Base-by-base conservation (phyloP, 1,140 invertebrate species). In the Hylyphantes graminicola region DNA sequence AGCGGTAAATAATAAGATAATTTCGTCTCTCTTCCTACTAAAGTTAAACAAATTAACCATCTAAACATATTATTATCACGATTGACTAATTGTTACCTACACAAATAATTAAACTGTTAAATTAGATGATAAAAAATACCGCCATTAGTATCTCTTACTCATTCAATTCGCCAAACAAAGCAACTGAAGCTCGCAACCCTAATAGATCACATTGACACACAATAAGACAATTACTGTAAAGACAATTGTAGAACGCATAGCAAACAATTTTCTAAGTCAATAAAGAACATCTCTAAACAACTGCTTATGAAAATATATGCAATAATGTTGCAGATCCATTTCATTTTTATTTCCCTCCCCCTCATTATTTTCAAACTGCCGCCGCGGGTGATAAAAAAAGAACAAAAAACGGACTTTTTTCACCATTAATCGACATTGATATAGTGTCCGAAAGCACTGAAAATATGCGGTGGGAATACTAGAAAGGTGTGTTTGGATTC, bases 371-470 rank as follows among this genome's bases (percentile, higher is more conserved):
- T 54, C 7, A 61, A 74, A 17, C n/a, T 17, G 51, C 50, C 51
- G 70, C 61, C 70, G 57, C 50, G 61, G 72, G 53, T 35, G 13
- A 57, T n/a, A 82, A 65, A 13, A 53, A 21, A 59, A 55, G 53
- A 55, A 54, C 17, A 67, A 55, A 65, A n/a, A 55, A 61, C n/a
- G 9, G 54, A 77, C 75, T 54, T 15, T 15, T 74, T 74, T 61
- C 68, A 54, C 63, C 79, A 74, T 75, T 65, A 74, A 74, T 83
- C 72, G 70, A 83, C 80, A 65, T 83, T 74, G 70, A 83, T 83
- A 61, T 74, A 83, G 80, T 81, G 68, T 63, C 21, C 55, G 57
- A 53, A 81, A 55, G 19, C n/a, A 19, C 59, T 63, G 50, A 59
- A 82, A 72, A 61, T 72, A 72, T 83, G 70, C 72, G 55, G 50